Conservation (phyloP, 2,113 vertebrate genomes). For the Oncorhynchus masou region DNA sequence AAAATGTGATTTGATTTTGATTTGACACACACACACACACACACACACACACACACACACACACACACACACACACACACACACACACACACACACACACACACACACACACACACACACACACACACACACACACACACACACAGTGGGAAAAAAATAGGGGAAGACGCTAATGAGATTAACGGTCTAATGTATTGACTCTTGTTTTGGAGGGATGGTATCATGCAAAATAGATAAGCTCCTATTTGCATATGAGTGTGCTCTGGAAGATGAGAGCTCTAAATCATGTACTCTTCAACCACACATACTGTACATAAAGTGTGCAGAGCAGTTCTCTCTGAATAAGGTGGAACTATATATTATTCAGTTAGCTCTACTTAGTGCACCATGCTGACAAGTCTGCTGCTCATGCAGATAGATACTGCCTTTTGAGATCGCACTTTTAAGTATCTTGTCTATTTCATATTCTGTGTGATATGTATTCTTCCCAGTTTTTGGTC, state of each 20-base stretch:
- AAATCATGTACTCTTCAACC: background rate
- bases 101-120: background rate
- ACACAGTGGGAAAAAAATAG: background rate
- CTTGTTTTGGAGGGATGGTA: background rate
- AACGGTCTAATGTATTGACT: background rate
- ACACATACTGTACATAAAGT: background rate
- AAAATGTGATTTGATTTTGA: no score
- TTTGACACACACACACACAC: no score
- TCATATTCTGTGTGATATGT: conserved; percentile 38
- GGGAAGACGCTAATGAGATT: background rate
- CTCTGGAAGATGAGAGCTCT: background rate
- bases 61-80: background rate
- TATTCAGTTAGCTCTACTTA: conserved; percentile 55
- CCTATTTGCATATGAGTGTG: conserved; percentile 31
- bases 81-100: conserved; percentile 12
- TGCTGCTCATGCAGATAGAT: conserved; percentile 23
- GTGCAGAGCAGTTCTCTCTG: background rate
- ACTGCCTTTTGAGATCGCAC: conserved; percentile 26
- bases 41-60: background rate
- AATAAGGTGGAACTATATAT: conserved; percentile 43
- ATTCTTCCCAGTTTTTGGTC: background rate
- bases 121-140: conserved; percentile 6
- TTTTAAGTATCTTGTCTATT: conserved; percentile 39
- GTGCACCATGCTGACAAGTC: conserved; percentile 20
- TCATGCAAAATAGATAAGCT: conserved; percentile 23